Evolutionary conservation across 2,888 invertebrate genomes (phyloP), one percentile per base, ranked within the genome.

Genomic region (Myopa testacea): DNA sequence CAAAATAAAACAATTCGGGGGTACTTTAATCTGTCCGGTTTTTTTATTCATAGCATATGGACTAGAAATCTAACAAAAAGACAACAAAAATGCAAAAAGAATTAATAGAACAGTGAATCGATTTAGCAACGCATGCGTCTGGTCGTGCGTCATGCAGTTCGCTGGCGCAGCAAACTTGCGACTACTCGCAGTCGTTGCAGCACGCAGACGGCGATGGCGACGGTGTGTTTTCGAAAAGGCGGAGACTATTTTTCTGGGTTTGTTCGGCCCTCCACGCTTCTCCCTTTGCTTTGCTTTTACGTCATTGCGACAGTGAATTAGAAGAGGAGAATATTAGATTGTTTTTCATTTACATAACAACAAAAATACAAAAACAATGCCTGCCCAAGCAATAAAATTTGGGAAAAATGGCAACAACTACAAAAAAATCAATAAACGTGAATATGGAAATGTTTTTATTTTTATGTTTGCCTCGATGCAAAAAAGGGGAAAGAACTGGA

Each of bases 201-300:
- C 16, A 7, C 16, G 34, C 65, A 3, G 26, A 65, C 19, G 26
- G 38, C n/a, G 10, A 16, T 38, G 63, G 10, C 26, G 19, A 12
- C 26, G 26, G 34, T 7, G 26, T 1, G 34, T 69, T 50, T 19
- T n/a, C 38, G 38, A 37, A 58, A 38, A 58, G 71, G 71, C 71
- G 60, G 71, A 60, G 60, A 55, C 55, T 70, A 40, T 71, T 71
- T 58, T 38, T 58, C 60, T 45, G 45, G 71, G 60, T 71, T 71
- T 71, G n/a, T n/a, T 50, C 4, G 16, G 55, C 50, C 0, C 50
- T 14, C 50, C 14, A 14, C 14, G 50, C 3, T 14, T 10, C 50
- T 8, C 50, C 2, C 50, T 14, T 3, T 50, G 10, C 26, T 26
- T 26, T 26, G 26, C 1, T 26, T 26, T 26, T 26, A 26, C 26